Conservation (phyloP, 2,888 invertebrate species). For the Hypercompe scribonia region DNA sequence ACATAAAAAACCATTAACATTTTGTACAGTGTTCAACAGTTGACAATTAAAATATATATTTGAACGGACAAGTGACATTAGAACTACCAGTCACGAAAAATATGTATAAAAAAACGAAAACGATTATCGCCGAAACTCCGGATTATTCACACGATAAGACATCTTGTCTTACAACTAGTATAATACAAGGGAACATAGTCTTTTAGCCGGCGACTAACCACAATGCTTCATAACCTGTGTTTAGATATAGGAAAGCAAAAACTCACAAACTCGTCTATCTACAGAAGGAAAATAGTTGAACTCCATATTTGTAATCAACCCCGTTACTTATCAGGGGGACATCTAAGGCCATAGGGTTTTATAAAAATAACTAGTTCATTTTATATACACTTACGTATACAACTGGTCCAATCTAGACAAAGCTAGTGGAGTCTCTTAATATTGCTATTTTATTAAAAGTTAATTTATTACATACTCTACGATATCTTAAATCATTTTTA, state of each 20-base stretch:
- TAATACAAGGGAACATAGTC: conserved; percentile 65
- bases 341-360: neutral
- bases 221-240: conserved; percentile 31
- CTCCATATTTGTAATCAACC: neutral
- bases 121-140: conserved; percentile 71
- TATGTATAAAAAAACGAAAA: conserved; percentile 46
- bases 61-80: neutral
- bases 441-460: conserved; percentile 6
- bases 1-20: conserved; percentile 9
- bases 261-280: conserved; percentile 21
- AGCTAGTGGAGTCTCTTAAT: conserved; percentile 1
- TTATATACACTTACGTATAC: conserved; percentile 33
- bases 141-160: conserved; percentile 64
- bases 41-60: neutral
- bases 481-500: conserved; percentile 11
- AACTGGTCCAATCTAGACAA: conserved; percentile 6
- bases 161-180: conserved; percentile 62
- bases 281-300: neutral
- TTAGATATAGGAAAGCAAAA: conserved; percentile 32
- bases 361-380: conserved; percentile 19
- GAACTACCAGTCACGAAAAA: conserved; percentile 25
- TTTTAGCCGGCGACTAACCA: conserved; percentile 44
- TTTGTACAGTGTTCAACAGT: conserved; percentile 8
- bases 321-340: neutral
- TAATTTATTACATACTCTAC: conserved; percentile 6